Evolutionary conservation across 2,797 vertebrate species (phyloP).

Genomic region (Sebastes kiyomatsui): DNA sequence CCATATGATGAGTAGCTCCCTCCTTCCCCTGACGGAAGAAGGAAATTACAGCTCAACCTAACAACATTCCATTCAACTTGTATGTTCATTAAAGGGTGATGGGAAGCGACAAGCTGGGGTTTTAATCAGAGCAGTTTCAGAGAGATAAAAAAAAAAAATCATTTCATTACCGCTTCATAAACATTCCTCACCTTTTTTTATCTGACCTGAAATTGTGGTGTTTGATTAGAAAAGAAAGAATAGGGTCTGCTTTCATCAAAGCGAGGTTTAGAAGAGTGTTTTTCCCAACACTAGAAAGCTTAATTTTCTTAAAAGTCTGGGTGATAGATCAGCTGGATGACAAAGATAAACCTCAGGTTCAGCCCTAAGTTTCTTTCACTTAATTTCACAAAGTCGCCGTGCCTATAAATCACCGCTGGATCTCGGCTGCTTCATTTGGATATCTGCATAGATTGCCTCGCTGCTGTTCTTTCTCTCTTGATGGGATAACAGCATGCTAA

Average conservation of each 20-base stretch:
- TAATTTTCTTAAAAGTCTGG: constrained; percentile 62
- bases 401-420: constrained; percentile 66
- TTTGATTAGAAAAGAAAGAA: constrained; percentile 39
- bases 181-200: constrained; percentile 39
- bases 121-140: constrained; percentile 60
- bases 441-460: constrained; percentile 48
- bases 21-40: constrained; percentile 36
- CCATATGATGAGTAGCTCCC: constrained; percentile 55
- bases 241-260: constrained; percentile 20
- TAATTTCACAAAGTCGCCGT: constrained; percentile 62
- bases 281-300: constrained; percentile 15
- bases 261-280: constrained; percentile 13
- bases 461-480: constrained; percentile 47
- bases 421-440: constrained; percentile 55
- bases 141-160: constrained; percentile 11
- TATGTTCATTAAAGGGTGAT: constrained; percentile 69
- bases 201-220: constrained; percentile 39
- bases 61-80: constrained; percentile 67
- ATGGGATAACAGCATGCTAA: constrained; percentile 66
- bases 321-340: constrained; percentile 60
- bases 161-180: constrained; percentile 49
- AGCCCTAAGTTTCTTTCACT: constrained; percentile 59
- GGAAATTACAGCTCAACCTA: constrained; percentile 72
- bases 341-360: constrained; percentile 64
- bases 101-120: constrained; percentile 55